A percentile compares a stretch with the other conserved stretches of the same genome.
Conservation (phyloP, 2,797 vertebrate species). For the Spinus olivaceus region DNA sequence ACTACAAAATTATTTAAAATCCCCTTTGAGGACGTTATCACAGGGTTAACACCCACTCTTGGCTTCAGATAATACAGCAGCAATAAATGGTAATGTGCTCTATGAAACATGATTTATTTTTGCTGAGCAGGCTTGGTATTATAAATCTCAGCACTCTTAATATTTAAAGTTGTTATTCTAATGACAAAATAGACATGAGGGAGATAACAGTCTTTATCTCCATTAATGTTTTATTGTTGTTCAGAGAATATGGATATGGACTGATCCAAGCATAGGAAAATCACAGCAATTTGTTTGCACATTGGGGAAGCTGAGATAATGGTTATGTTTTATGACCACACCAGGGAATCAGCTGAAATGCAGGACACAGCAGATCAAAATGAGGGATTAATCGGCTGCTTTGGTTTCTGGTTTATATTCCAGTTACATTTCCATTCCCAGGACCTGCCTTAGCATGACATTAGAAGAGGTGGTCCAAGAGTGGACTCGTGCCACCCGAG, state of each 20-base stretch:
- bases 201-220: conserved; percentile 65
- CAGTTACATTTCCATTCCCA: neutral
- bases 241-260: conserved; percentile 50
- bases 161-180: conserved; percentile 63
- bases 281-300: conserved; percentile 55
- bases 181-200: conserved; percentile 65
- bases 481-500: neutral
- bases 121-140: conserved; percentile 44
- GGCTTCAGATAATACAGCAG: neutral
- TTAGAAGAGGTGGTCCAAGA: neutral
- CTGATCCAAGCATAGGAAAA: conserved; percentile 48
- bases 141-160: conserved; percentile 63
- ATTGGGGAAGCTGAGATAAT: conserved; percentile 32
- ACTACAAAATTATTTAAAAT: neutral
- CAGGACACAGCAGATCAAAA: conserved; percentile 14
- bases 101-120: conserved; percentile 50
- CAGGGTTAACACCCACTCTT: conserved; percentile 23
- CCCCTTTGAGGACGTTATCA: conserved; percentile 17
- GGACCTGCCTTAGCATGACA: neutral
- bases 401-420: conserved; percentile 15
- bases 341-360: neutral
- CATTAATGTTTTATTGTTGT: conserved; percentile 66
- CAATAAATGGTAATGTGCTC: conserved; percentile 12
- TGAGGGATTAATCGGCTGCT: neutral
- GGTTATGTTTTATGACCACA: neutral